A percentile compares a stretch with the other conserved stretches of the same genome.
Evolutionary conservation across 2,888 invertebrate genomes (phyloP).

Genomic region (Cetonia aurata): DNA sequence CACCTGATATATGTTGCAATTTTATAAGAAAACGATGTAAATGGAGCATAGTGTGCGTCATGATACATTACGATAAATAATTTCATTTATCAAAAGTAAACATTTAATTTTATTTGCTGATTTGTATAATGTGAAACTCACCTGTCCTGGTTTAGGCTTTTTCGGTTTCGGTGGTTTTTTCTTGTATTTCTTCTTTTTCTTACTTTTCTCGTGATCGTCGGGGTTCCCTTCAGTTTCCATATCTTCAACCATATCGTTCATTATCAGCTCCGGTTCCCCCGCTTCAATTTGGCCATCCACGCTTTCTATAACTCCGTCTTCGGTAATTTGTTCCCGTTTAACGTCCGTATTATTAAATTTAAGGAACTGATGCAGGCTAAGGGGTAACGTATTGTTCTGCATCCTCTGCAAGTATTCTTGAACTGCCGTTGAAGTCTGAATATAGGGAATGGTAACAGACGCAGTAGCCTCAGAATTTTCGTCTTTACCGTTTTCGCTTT

Average conservation of each 20-base stretch:
- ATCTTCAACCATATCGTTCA: slow-evolving; percentile 63
- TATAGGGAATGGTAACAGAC: slow-evolving; percentile 69
- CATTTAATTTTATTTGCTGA: neutral
- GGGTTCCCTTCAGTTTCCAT: slow-evolving; percentile 62
- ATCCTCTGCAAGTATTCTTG: slow-evolving; percentile 69
- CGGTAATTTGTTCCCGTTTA: slow-evolving; percentile 68
- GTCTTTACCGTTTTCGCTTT: slow-evolving; percentile 61
- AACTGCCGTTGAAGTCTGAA: slow-evolving; percentile 69
- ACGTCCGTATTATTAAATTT: slow-evolving; percentile 75
- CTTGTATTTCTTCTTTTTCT: slow-evolving; percentile 83
- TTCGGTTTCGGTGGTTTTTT: slow-evolving; percentile 84
- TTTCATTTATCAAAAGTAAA: too few relatives aligned
- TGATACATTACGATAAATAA: too few relatives aligned
- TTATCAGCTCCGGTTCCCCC: slow-evolving; percentile 58
- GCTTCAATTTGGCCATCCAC: slow-evolving; percentile 65
- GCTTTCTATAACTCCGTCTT: slow-evolving; percentile 67
- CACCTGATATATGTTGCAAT: too few relatives aligned
- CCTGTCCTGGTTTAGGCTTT: slow-evolving; percentile 84
- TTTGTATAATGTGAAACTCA: slow-evolving; percentile 56
- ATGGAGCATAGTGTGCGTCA: too few relatives aligned
- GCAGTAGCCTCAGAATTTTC: slow-evolving; percentile 59
- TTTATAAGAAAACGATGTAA: too few relatives aligned
- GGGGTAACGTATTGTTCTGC: slow-evolving; percentile 66
- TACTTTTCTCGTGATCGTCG: slow-evolving; percentile 61
- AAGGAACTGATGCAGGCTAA: slow-evolving; percentile 74